phyloP scores from a whole-genome alignment of 2,113 vertebrate species.

The Urocitellus parryii region DNA sequence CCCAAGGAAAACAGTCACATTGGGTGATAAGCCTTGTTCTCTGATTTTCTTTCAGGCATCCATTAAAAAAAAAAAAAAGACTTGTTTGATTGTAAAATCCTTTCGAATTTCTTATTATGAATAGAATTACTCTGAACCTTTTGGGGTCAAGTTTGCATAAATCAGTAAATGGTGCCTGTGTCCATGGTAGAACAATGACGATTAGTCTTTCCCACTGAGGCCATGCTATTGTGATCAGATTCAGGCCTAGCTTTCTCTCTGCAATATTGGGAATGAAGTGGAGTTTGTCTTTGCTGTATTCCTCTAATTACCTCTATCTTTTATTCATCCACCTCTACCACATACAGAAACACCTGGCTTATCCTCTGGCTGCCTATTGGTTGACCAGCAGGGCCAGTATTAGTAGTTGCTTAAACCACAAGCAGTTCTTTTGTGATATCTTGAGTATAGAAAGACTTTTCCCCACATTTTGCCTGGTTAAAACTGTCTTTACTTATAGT shows the following conservation, averaged over 20 bases:
- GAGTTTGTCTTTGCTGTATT: background rate
- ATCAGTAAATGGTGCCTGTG: background rate
- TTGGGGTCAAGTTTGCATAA: background rate
- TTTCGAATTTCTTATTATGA: background rate
- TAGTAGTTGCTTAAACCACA: background rate
- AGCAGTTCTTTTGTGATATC: background rate
- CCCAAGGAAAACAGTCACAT: background rate
- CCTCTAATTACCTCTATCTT: background rate
- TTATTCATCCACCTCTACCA: background rate
- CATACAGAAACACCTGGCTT: background rate
- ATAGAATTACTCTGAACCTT: background rate
- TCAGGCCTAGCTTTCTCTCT: fast-evolving
- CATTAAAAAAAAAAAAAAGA: background rate
- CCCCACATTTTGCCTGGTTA: background rate
- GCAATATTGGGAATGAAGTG: background rate
- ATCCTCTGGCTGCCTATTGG: background rate
- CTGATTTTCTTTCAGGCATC: background rate
- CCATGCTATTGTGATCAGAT: fast-evolving
- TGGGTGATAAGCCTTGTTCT: background rate
- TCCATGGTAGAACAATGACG: fast-evolving
- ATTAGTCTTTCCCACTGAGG: background rate
- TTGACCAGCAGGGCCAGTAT: background rate
- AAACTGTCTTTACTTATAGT: background rate
- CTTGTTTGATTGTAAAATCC: background rate
- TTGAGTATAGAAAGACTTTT: background rate